Conservation (phyloP, 2,113 vertebrate species). For the Sialia sialis region DNA sequence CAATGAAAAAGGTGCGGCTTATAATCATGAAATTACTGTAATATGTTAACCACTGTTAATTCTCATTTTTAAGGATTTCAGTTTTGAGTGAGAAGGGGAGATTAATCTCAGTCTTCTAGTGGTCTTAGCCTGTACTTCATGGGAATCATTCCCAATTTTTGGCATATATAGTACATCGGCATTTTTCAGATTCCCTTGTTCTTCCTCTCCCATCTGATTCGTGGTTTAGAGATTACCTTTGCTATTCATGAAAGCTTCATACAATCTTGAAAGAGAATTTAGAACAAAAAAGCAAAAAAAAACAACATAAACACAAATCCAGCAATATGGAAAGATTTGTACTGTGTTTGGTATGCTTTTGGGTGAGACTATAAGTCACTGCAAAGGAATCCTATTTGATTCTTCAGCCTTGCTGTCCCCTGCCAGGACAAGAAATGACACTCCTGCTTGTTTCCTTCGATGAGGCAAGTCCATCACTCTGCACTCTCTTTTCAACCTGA, state of each 20-base stretch:
- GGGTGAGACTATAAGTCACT: neutral
- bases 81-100: neutral
- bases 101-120: neutral
- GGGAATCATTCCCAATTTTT: neutral
- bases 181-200: neutral
- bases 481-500: neutral
- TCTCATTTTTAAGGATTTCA: neutral
- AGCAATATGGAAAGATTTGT: neutral
- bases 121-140: neutral
- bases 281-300: neutral
- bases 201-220: neutral
- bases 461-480: fast-evolving
- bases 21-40: too few species aligned
- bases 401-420: neutral
- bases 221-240: neutral
- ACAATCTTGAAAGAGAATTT: neutral
- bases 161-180: neutral
- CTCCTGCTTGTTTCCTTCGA: neutral
- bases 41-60: neutral
- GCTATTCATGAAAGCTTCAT: neutral
- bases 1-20: too few species aligned
- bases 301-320: neutral
- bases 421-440: neutral
- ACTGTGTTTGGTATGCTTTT: neutral
- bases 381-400: neutral